Conservation (phyloP, 2,888 invertebrate species). For the Gymnosoma rotundatum region DNA sequence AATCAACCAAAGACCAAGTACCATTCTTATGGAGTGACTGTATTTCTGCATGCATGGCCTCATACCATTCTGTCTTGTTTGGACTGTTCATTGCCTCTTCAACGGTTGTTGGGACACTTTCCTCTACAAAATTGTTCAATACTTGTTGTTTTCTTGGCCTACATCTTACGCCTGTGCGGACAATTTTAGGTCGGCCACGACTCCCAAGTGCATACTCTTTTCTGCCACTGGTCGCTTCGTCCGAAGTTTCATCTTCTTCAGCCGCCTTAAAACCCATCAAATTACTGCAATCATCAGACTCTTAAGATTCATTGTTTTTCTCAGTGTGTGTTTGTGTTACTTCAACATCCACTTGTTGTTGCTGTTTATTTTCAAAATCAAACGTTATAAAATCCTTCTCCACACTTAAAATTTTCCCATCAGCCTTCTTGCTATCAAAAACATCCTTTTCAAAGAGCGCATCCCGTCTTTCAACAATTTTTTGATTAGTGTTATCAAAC, state of each 20-base stretch:
- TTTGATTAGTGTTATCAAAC: background rate
- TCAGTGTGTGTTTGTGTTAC: background rate
- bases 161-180: background rate
- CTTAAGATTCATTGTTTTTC: too few relatives aligned
- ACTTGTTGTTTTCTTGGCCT: constrained; percentile 16
- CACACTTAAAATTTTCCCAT: background rate
- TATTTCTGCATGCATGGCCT: constrained; percentile 25
- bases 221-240: too few relatives aligned
- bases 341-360: constrained; percentile 10
- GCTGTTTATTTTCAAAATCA: background rate
- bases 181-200: background rate
- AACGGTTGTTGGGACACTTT: background rate
- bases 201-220: too few relatives aligned
- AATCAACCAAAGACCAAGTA: constrained; percentile 19
- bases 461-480: background rate
- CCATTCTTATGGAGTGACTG: constrained; percentile 2
- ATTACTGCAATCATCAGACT: too few relatives aligned
- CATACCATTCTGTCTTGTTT: background rate
- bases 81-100: constrained; percentile 2
- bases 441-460: background rate
- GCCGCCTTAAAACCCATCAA: too few relatives aligned
- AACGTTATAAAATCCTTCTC: constrained; percentile 3
- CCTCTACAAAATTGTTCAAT: background rate
- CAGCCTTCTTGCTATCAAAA: constrained; percentile 4
- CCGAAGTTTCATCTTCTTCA: too few relatives aligned